Conservation (phyloP, 2,113 vertebrate species). For the Callionymus lyra region DNA sequence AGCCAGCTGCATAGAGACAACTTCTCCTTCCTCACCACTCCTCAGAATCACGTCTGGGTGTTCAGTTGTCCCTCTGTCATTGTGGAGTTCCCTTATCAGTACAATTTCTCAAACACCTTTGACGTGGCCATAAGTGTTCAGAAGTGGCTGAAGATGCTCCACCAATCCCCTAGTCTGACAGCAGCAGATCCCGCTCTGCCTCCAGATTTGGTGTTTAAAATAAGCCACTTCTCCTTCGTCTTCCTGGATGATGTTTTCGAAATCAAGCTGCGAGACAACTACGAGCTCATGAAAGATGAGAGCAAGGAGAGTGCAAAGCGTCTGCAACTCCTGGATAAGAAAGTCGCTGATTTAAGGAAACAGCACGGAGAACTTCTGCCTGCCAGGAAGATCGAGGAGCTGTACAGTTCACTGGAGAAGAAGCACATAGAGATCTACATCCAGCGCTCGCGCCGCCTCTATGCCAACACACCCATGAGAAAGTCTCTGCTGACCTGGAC, state of each 20-base stretch:
- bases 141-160: constrained; percentile 91
- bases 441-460: constrained; percentile 89
- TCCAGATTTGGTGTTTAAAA: constrained; percentile 78
- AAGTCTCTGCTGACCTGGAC: constrained; percentile 92
- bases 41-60: constrained; percentile 78
- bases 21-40: constrained; percentile 72
- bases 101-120: constrained; percentile 86
- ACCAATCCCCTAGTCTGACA: constrained; percentile 31
- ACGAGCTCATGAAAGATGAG: constrained; percentile 96
- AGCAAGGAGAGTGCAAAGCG: constrained; percentile 93
- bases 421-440: constrained; percentile 99
- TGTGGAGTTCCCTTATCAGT: constrained; percentile 90
- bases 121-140: constrained; percentile 84
- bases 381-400: constrained; percentile 93
- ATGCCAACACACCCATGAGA: constrained; percentile 91
- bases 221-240: constrained; percentile 87
- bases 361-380: constrained; percentile 93
- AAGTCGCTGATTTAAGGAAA: constrained; percentile 87
- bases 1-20: constrained; percentile 74
- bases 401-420: constrained; percentile 90
- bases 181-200: constrained; percentile 50
- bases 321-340: constrained; percentile 83
- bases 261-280: constrained; percentile 94
- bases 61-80: constrained; percentile 72
- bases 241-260: constrained; percentile 92